Evolutionary conservation across 2,113 vertebrate species (phyloP).

Genomic region (Callipepla californica): DNA sequence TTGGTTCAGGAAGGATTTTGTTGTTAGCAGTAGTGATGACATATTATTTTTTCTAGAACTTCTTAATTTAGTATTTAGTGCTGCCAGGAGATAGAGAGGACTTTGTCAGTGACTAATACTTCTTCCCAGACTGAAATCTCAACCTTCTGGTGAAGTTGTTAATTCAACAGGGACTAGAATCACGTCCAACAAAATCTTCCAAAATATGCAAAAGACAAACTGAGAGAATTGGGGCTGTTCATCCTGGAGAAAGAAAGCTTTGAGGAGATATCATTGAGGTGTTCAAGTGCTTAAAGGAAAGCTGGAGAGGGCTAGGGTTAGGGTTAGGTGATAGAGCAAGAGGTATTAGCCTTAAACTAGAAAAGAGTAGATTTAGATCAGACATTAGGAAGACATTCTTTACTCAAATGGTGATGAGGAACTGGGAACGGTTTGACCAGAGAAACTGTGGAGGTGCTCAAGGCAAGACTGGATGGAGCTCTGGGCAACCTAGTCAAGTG

Average conservation of each 20-base stretch:
- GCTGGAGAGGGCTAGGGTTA: neutral
- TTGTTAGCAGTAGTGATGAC: neutral
- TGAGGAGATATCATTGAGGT: neutral
- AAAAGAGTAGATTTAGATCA: neutral
- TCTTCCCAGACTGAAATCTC: neutral
- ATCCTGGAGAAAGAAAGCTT: neutral
- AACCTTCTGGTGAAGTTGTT: neutral
- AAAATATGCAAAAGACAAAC: neutral
- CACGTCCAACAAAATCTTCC: neutral
- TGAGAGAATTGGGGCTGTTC: neutral
- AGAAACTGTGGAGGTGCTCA: neutral
- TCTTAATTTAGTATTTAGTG: neutral
- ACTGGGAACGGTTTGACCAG: neutral
- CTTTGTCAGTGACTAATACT: neutral
- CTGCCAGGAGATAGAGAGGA: neutral
- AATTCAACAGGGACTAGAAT: neutral
- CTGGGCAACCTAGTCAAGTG: neutral
- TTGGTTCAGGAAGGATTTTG: neutral
- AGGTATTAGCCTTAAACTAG: neutral
- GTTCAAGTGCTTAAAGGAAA: neutral
- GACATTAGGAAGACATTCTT: neutral
- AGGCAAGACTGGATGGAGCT: neutral
- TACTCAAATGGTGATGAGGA: neutral
- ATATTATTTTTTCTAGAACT: neutral
- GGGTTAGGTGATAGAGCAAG: neutral